These are phyloP conservation scores for Ceratosolen fusciceps DNA, from an alignment of 1,140 invertebrate genomes.

Conservation along the genomic window DNA sequence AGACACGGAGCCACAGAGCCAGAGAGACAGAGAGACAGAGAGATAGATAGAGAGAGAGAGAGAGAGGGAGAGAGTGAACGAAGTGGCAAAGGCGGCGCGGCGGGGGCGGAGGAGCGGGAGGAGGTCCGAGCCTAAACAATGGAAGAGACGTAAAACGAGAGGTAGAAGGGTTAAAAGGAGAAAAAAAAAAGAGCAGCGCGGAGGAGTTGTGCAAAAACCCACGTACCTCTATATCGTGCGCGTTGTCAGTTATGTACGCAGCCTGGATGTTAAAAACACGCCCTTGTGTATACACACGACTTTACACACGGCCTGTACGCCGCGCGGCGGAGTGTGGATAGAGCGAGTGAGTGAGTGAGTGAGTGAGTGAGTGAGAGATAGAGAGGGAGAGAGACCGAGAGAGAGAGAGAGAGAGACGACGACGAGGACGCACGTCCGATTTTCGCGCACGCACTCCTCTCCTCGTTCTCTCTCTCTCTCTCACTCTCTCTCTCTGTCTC, in stretches of 20 bases:
- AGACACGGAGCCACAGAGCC: not conserved
- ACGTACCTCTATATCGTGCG: not conserved
- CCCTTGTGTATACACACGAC: not conserved
- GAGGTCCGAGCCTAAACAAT: conserved; percentile 11
- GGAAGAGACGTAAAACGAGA: conserved; percentile 15
- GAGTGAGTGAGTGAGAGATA: too few species aligned
- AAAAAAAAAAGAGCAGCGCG: not conserved
- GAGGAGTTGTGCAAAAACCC: not conserved
- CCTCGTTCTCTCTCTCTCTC: too few species aligned
- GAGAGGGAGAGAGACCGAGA: too few species aligned
- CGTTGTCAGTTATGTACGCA: not conserved
- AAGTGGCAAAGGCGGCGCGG: too few species aligned
- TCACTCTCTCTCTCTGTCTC: too few species aligned
- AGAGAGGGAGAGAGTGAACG: not conserved
- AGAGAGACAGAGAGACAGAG: not conserved
- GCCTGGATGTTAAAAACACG: not conserved
- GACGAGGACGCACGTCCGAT: conserved; percentile 17
- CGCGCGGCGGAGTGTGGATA: not conserved
- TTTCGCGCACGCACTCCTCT: conserved; percentile 20
- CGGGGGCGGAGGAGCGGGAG: not conserved
- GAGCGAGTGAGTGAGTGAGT: too few species aligned
- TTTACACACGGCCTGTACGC: not conserved
- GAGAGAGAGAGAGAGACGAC: too few species aligned
- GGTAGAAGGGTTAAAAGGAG: conserved; percentile 21
- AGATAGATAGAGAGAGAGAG: not conserved